phyloP scores from a whole-genome alignment of 2,113 vertebrate genomes.

The Muntiacus muntjak region DNA sequence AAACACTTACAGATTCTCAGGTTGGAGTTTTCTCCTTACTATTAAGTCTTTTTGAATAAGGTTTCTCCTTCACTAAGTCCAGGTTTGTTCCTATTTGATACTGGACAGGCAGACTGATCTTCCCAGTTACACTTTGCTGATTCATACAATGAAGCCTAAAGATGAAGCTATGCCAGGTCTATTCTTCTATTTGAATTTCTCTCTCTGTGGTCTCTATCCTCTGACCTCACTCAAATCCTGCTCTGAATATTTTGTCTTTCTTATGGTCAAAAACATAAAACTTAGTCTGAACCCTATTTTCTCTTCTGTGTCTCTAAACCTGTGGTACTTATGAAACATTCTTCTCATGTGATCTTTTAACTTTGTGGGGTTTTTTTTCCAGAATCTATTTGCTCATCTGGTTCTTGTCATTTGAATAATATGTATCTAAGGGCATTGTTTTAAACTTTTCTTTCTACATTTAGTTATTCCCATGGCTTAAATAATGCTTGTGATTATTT shows the following conservation, averaged over 20 bases:
- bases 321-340: not conserved
- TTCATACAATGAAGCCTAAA: not conserved
- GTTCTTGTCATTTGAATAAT: not conserved
- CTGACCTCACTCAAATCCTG: not conserved
- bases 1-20: not conserved
- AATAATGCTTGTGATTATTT: not conserved
- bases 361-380: fast-evolving
- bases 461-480: not conserved
- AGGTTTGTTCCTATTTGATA: not conserved
- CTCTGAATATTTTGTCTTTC: not conserved
- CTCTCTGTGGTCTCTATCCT: not conserved
- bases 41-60: not conserved
- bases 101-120: not conserved
- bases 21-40: not conserved
- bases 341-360: not conserved
- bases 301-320: not conserved
- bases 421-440: not conserved
- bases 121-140: not conserved
- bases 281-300: not conserved
- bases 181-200: not conserved
- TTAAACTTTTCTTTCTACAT: not conserved
- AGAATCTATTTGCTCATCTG: not conserved
- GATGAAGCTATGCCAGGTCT: not conserved
- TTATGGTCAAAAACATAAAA: not conserved
- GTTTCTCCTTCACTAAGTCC: not conserved